Percentiles rank a stretch among this genome's conserved stretches.
Evolutionary conservation across 2,888 invertebrate genomes (phyloP).

Genomic region (Amiota minor): DNA sequence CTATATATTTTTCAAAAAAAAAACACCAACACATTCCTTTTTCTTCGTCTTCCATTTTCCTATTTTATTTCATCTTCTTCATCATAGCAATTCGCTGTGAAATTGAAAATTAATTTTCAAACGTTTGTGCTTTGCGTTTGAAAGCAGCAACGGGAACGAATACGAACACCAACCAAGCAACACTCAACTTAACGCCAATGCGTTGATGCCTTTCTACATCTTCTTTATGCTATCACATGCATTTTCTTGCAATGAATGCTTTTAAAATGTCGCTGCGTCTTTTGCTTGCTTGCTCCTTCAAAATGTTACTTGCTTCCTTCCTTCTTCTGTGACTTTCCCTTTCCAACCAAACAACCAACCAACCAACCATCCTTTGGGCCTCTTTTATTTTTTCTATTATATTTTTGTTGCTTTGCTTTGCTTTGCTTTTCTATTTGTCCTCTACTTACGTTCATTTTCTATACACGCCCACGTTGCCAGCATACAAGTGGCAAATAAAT

Average conservation of each 20-base stretch:
- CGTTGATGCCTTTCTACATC: slow-evolving; percentile 38
- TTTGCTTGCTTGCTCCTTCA: slow-evolving; percentile 43
- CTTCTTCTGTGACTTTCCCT: slow-evolving; percentile 34
- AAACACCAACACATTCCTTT: neutral
- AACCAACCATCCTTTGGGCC: no score
- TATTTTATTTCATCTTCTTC: slow-evolving; percentile 46
- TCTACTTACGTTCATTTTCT: slow-evolving; percentile 41
- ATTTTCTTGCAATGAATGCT: slow-evolving; percentile 37
- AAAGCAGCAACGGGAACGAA: slow-evolving; percentile 9
- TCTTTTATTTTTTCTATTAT: slow-evolving; percentile 57
- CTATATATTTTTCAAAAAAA: neutral
- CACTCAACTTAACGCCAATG: slow-evolving; percentile 40
- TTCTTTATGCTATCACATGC: slow-evolving; percentile 19
- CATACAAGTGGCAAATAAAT: slow-evolving; percentile 68
- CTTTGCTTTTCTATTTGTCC: neutral
- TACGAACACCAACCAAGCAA: no score
- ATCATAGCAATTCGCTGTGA: slow-evolving; percentile 35
- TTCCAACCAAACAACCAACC: no score
- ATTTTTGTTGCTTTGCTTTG: slow-evolving; percentile 34
- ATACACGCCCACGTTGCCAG: slow-evolving; percentile 43
- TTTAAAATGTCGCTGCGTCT: slow-evolving; percentile 42
- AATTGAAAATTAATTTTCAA: slow-evolving; percentile 67
- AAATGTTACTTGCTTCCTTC: slow-evolving; percentile 15
- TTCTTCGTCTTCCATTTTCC: slow-evolving; percentile 44
- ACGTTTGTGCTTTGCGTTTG: slow-evolving; percentile 56